Conservation (phyloP, 2,797 vertebrate species). For the Anolis apletophallus region DNA sequence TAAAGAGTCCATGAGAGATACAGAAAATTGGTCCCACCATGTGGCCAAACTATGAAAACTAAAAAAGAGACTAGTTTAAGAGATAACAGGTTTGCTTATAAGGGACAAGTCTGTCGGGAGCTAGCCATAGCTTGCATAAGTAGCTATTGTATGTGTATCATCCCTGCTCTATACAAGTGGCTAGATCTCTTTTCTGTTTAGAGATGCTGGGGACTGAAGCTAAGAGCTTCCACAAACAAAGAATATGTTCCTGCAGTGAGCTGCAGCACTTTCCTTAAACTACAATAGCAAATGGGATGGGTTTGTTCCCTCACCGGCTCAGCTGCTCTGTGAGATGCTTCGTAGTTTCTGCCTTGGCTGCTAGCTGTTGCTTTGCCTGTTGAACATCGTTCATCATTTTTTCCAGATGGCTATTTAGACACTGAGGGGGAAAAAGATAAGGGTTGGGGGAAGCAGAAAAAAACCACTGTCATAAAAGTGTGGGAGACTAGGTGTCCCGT, state of each 20-base stretch:
- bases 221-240: background rate
- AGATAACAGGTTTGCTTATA: no score
- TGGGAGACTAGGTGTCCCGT: background rate
- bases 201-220: background rate
- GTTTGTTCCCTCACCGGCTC: conserved; percentile 8
- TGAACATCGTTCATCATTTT: background rate
- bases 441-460: background rate
- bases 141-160: background rate
- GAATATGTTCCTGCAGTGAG: background rate
- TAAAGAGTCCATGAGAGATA: no score
- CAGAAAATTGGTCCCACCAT: no score
- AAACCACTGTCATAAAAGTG: background rate
- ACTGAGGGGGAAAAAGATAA: conserved; percentile 38
- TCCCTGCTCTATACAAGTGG: background rate
- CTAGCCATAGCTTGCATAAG: no score
- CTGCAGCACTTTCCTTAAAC: background rate
- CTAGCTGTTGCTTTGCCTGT: conserved; percentile 55
- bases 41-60: no score
- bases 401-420: conserved; percentile 18
- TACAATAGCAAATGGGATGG: background rate
- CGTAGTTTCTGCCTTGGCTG: conserved; percentile 46
- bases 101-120: no score
- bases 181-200: background rate
- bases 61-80: no score
- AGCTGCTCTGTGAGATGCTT: conserved; percentile 16